Evolutionary conservation across 2,888 invertebrate genomes (phyloP), one percentile per base, ranked within the genome.

Genomic region (Aricia artaxerxes): DNA sequence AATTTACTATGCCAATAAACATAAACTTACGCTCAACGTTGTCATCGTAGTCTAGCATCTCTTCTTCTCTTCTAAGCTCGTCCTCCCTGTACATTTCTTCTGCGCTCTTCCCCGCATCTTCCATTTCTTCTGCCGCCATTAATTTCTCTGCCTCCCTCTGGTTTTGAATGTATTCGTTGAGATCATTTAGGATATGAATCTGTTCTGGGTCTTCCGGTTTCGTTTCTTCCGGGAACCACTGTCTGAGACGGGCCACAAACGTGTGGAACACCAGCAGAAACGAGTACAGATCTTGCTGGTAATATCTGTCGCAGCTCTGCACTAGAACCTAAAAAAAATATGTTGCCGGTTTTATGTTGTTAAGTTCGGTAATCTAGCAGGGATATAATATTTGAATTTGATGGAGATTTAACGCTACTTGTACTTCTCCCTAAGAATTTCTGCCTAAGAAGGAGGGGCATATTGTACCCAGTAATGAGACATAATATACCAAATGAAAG

Each of bases 251-350:
- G 2, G 93, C 89, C 1, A 97, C 88, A 87, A 97, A 97, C 0
- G 96, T 95, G 82, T 96, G 93, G 85, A 97, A 97, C 3, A 97
- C 96, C 88, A 96, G 95, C 73, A 97, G 88, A 86, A 96, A 97
- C 0, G 96, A 95, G 80, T 92, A 89, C 0, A 95, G 88, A 85
- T 96, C 95, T 24, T 90, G 91, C 82, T 96, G 94, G 86, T 96
- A 95, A 84, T 91, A 91, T 86, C 92, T 95, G 84, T 95, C 95
- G 86, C 95, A 95, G 84, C 96, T 95, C 87, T 96, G 95, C 64
- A 95, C 87, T 82, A 97, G 89, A 76, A 96, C 95, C 96, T 96
- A 85, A 83, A 78, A 81, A 7, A 35, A 69, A 35, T 61, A 24
- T 35, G 69, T 1, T 69, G 69, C 9, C 35, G 44, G 44, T 44